These are phyloP conservation scores for Stomorhina lunata DNA, from an alignment of 2,888 invertebrate genomes.

Conservation along the genomic window DNA sequence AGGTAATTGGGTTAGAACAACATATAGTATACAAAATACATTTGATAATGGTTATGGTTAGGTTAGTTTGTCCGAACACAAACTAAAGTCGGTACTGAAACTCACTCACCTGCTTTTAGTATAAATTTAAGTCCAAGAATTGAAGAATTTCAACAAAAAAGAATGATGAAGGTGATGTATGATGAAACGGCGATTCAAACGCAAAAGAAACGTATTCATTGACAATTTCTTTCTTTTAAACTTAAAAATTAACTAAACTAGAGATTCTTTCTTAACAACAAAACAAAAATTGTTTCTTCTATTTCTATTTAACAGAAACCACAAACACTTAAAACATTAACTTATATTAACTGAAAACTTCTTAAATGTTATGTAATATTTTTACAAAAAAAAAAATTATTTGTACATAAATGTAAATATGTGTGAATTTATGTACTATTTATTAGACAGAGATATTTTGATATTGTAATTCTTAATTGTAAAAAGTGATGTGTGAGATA, in stretches of 20 bases:
- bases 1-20: slow-evolving; percentile 55
- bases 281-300: slow-evolving; percentile 33
- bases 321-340: slow-evolving; percentile 47
- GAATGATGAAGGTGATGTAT: slow-evolving; percentile 33
- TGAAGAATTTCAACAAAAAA: slow-evolving; percentile 39
- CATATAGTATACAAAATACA: too few relatives aligned
- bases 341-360: slow-evolving; percentile 41
- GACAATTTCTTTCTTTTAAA: slow-evolving; percentile 7
- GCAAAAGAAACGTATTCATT: slow-evolving; percentile 37
- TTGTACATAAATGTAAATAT: slow-evolving; percentile 6
- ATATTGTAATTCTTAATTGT: slow-evolving; percentile 36
- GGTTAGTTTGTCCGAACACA: slow-evolving; percentile 1
- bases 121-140: slow-evolving; percentile 34
- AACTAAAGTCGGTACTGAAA: slow-evolving; percentile 5
- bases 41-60: too few relatives aligned
- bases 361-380: slow-evolving; percentile 12
- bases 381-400: too few relatives aligned
- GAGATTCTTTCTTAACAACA: slow-evolving; percentile 45
- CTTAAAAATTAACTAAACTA: background rate
- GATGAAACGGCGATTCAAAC: slow-evolving; percentile 30
- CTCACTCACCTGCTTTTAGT: slow-evolving; percentile 60
- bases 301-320: slow-evolving; percentile 28
- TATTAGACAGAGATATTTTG: too few relatives aligned
- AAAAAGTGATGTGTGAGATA: slow-evolving; percentile 68
- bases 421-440: slow-evolving; percentile 36